Evolutionary conservation across 2,888 invertebrate species (phyloP), one percentile per base, ranked within the genome.

Genomic region (Clunio marinus): DNA sequence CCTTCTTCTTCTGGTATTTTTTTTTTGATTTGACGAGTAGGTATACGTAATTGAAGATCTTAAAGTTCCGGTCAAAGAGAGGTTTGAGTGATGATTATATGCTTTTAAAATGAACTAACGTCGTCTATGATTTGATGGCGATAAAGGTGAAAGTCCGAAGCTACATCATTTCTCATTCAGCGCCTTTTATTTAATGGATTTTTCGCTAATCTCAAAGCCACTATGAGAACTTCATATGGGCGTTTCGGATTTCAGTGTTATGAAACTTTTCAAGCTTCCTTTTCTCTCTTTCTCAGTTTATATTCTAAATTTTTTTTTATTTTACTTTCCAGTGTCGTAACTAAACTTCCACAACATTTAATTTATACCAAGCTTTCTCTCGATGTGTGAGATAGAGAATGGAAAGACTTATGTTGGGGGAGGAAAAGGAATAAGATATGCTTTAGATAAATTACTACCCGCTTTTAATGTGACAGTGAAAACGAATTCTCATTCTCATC

Each of bases 191-290:
- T n/a, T 51, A 51, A 51, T 51, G 22, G 51, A 7, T 22, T 51
- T 22, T 41, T 51, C 51, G 5, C 13, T 32, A 13, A 32, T 32
- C 5, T 45, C 4, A n/a, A 51, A 22, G 22, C 13, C 17, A 13
- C 22, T 17, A 22, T 20, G 22, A 51, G 51, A 51, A 51, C 51
- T 51, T 51, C n/a, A n/a, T 51, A 51, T 51, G 51, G 51, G 51
- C 51, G 51, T 7, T 51, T 51, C 15, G 10, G 41, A 10, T 41
- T 51, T 51, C n/a, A 8, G 35, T 32, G 35, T 32, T 32, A 8
- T 32, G 35, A 32, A 13, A 32, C 35, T 5, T 32, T 32, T 32
- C 35, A 32, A n/a, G n/a, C n/a, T n/a, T n/a, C n/a, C n/a, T n/a
- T n/a, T n/a, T n/a, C n/a, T n/a, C n/a, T n/a, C n/a, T n/a, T n/a